Evolutionary conservation across 1,140 invertebrate species (phyloP).

Genomic region (Camponotus pennsylvanicus): DNA sequence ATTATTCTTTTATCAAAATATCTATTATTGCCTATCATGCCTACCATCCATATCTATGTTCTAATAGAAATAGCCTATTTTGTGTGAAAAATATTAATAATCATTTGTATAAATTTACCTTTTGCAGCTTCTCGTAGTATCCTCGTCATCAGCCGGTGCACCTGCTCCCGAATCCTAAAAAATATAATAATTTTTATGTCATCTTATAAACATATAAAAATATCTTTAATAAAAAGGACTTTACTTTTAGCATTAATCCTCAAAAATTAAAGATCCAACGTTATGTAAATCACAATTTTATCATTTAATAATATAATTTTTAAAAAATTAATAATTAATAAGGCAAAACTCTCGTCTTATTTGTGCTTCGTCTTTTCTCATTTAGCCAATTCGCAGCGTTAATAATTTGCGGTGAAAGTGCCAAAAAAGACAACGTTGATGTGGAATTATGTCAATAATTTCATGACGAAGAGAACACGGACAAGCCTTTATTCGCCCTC

Average conservation of each 20-base stretch:
- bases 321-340: conserved; percentile 37
- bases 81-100: conserved; percentile 19
- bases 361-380: conserved; percentile 34
- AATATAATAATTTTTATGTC: neutral
- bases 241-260: neutral
- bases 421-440: conserved; percentile 14
- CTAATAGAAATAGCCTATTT: neutral
- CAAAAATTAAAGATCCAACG: neutral
- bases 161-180: conserved; percentile 86
- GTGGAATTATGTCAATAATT: conserved; percentile 47
- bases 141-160: conserved; percentile 85
- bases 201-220: neutral
- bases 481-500: conserved; percentile 36
- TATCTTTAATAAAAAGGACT: neutral
- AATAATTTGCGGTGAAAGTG: conserved; percentile 53
- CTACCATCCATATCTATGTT: no score
- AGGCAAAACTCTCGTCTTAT: neutral
- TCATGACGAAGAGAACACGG: conserved; percentile 5
- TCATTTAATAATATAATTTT: neutral
- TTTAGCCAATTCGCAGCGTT: conserved; percentile 13
- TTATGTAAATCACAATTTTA: neutral
- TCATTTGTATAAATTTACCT: conserved; percentile 79
- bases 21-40: neutral
- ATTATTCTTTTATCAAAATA: neutral
- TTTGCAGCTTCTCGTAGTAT: conserved; percentile 85